These are phyloP conservation scores for Augiades crinisus DNA, from an alignment of 2,888 invertebrate species.

Conservation along the genomic window DNA sequence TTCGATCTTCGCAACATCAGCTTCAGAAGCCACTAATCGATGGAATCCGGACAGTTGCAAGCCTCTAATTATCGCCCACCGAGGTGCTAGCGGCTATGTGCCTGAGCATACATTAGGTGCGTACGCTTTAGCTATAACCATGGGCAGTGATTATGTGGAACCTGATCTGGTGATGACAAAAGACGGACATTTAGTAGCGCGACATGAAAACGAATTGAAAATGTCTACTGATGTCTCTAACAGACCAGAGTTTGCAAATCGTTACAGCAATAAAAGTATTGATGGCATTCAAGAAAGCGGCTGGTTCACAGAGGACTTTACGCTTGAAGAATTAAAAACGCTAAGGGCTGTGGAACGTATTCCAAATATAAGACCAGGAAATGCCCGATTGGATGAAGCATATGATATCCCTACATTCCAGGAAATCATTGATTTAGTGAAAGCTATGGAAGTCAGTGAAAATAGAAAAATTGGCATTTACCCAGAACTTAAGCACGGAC, in stretches of 20 bases:
- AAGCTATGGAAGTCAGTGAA: slow-evolving; percentile 56
- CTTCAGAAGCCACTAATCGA: not conserved
- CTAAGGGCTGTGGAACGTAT: slow-evolving; percentile 60
- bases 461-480: slow-evolving; percentile 61
- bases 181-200: slow-evolving; percentile 58
- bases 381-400: slow-evolving; percentile 57
- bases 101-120: slow-evolving; percentile 71
- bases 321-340: slow-evolving; percentile 64
- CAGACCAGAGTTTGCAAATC: slow-evolving; percentile 54
- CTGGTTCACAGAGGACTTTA: slow-evolving; percentile 74
- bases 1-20: not conserved
- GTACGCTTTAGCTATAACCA: slow-evolving; percentile 64
- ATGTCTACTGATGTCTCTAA: slow-evolving; percentile 57
- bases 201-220: slow-evolving; percentile 67
- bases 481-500: slow-evolving; percentile 67
- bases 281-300: slow-evolving; percentile 51
- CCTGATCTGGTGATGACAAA: slow-evolving; percentile 70
- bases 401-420: slow-evolving; percentile 61
- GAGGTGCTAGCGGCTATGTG: slow-evolving; percentile 70
- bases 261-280: slow-evolving; percentile 52
- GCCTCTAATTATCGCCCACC: slow-evolving; percentile 55
- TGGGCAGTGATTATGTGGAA: slow-evolving; percentile 71
- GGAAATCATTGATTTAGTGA: slow-evolving; percentile 66
- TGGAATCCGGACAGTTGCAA: slow-evolving; percentile 25
- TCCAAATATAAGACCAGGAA: slow-evolving; percentile 58